Evolutionary conservation across 2,113 vertebrate genomes (phyloP).

Genomic region (Gadus chalcogrammus): DNA sequence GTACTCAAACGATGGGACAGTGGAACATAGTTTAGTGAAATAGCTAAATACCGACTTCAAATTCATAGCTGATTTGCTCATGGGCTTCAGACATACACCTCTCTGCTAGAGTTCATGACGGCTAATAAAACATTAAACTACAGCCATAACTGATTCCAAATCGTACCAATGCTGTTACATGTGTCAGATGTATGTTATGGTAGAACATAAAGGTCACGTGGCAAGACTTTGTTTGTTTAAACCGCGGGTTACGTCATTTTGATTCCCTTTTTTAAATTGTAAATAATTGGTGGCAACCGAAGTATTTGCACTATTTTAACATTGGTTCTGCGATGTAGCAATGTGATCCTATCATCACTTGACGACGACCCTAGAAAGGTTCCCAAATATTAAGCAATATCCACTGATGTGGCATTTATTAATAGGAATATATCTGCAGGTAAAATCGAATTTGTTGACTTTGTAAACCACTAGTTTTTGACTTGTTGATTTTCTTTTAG

Average conservation of each 20-base stretch:
- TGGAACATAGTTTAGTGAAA: neutral
- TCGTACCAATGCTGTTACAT: neutral
- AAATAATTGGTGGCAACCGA: neutral
- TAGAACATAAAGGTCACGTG: neutral
- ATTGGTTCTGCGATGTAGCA: constrained; percentile 26
- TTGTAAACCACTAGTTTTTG: constrained; percentile 10
- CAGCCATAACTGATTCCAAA: neutral
- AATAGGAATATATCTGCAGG: neutral
- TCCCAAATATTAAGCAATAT: constrained; percentile 10
- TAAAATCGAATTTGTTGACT: neutral
- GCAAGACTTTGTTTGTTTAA: neutral
- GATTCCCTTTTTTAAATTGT: constrained; percentile 11
- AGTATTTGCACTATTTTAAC: constrained; percentile 26
- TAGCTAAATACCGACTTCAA: neutral
- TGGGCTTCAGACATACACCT: constrained; percentile 2
- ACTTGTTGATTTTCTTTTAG: constrained; percentile 14
- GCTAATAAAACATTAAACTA: no score
- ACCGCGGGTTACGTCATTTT: neutral
- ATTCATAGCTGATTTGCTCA: neutral
- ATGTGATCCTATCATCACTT: constrained; percentile 36
- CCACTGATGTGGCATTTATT: constrained; percentile 26
- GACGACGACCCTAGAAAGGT: constrained; percentile 16
- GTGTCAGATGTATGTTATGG: constrained; percentile 18
- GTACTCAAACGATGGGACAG: neutral
- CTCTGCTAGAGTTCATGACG: no score